Base-by-base conservation (phyloP, 2,113 vertebrate species). In the Glaucidium brasilianum region DNA sequence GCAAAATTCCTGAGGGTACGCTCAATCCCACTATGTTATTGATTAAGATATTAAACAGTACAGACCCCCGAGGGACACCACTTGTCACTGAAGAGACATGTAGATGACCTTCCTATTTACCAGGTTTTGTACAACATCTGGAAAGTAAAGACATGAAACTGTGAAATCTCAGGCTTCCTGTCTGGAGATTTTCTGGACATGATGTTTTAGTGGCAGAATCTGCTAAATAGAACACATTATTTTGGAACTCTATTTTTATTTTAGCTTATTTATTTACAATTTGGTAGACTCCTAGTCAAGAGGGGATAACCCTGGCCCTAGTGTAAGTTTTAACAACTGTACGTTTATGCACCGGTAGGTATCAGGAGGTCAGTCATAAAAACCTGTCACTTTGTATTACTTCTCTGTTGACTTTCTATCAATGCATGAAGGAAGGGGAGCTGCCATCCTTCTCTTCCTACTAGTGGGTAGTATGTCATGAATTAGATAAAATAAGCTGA, bases 321-420 rank as follows among this genome's bases (percentile, higher is more conserved):
- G 86, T 88, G 80, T 96, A 87, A 88, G 73, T 93, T 95, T 90
- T 95, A 96, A 96, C 88, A 96, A 96, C 90, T 85, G 50, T 66
- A 74, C 90, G 49, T 96, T 96, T 97, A 95, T 97, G 96, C 95
- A 96, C 80, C 15, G 23, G 88, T 93, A 91, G 77, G 88, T 96
- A 93, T 96, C 93, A 83, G 85, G 95, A 96, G 92, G 93, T 97
- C 96, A 96, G 92, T 97, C 94, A 95, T 96, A 92, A 96, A 95
- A 95, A 76, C 26, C 88, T 96, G 93, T 97, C 96, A 96, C 74
- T 94, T 97, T 96, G 60, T 94, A 81, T 97, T 95, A 96, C 69
- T 91, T 92, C 63, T 95, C n/a, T 92, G 53, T 82, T 94, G 85
- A 81, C 84, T 97, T 92, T 94, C 67, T 88, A 53, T 68, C 71